Base-by-base conservation (phyloP, 1,140 invertebrate species). In the Aphaenogaster ashmeadi region DNA sequence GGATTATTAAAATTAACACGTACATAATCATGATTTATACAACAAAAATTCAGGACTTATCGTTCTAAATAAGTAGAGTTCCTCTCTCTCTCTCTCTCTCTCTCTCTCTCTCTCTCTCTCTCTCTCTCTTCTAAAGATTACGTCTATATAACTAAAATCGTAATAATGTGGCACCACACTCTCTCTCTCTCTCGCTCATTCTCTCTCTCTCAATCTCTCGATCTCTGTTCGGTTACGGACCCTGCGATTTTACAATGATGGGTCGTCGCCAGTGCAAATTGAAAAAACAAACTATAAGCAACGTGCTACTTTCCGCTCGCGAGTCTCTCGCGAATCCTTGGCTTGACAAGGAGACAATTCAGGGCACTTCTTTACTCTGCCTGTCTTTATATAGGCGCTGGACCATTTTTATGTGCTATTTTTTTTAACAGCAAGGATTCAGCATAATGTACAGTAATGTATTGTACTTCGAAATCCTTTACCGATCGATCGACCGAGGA, bases 361-460 rank as follows among this genome's bases (percentile, higher is more conserved):
- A 92, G 92, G 90, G 90, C 88, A 91, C 89, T 91, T 88, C 71
- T 91, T 92, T 91, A 88, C 80, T 88, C 86, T 91, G 89, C 89
- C 84, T 92, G 88, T 88, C 78, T 85, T 91, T 91, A 87, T 88
- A 91, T 89, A 91, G 90, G 75, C 88, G 90, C 90, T 89, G 86
- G 88, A 91, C 81, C 90, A 88, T 89, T 85, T 64, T 80, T 75
- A 67, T 44, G 80, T 87, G 90, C 87, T 81, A 91, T 83, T 88
- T 89, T 90, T 88, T 44, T 87, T 88, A 91, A 91, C 71, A 89
- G 90, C 90, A 89, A 89, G 36, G 78, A 88, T 87, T 90, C 87
- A 93, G 92, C 88, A 87, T 93, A 92, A 92, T 93, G 89, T 92
- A 92, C 92, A 92, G 84, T 56, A 81, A 56, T 71, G 87, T 91